Percentiles rank a stretch among this genome's conserved stretches.
These are phyloP conservation scores for Oryzias melastigma DNA, from an alignment of 2,113 vertebrate genomes.

Conservation along the genomic window DNA sequence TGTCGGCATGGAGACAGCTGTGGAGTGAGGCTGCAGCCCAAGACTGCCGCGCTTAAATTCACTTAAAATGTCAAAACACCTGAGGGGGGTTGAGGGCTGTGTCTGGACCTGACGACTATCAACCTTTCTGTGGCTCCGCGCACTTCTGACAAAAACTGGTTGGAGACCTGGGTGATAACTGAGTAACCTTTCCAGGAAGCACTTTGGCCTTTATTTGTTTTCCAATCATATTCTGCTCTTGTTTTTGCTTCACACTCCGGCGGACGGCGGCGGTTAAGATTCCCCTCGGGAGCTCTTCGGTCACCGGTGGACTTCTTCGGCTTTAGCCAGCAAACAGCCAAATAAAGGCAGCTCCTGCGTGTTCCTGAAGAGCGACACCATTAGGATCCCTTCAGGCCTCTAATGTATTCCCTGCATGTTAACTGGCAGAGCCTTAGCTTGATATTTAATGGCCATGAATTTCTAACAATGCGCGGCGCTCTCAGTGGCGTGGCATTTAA, in stretches of 20 bases:
- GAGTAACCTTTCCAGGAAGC: slow-evolving; percentile 63
- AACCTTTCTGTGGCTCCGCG: slow-evolving; percentile 47
- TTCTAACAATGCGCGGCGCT: slow-evolving; percentile 17
- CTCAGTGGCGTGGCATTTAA: slow-evolving; percentile 49
- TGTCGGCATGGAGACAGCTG: slow-evolving; percentile 53
- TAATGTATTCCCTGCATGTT: slow-evolving; percentile 41
- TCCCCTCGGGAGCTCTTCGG: slow-evolving; percentile 9
- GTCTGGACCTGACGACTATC: slow-evolving; percentile 58
- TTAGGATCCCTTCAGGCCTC: slow-evolving; percentile 42
- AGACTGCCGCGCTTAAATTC: slow-evolving; percentile 62
- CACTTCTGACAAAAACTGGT: slow-evolving; percentile 46
- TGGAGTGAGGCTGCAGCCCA: slow-evolving; percentile 42
- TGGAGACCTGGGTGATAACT: slow-evolving; percentile 53
- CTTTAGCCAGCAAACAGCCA: slow-evolving; percentile 18
- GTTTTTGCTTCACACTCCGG: slow-evolving; percentile 34
- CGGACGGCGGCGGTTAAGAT: slow-evolving; percentile 7
- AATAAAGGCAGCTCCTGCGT: slow-evolving; percentile 44
- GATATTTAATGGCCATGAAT: slow-evolving; percentile 60
- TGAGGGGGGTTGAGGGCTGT: slow-evolving; percentile 47
- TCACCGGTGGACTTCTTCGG: slow-evolving; percentile 1
- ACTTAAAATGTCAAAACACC: slow-evolving; percentile 72
- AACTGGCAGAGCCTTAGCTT: slow-evolving; percentile 35
- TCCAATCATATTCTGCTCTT: slow-evolving; percentile 42
- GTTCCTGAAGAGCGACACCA: slow-evolving; percentile 50
- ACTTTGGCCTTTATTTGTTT: slow-evolving; percentile 58